Evolutionary conservation across 1,140 invertebrate species (phyloP).

Genomic region (Anastrepha obliqua): DNA sequence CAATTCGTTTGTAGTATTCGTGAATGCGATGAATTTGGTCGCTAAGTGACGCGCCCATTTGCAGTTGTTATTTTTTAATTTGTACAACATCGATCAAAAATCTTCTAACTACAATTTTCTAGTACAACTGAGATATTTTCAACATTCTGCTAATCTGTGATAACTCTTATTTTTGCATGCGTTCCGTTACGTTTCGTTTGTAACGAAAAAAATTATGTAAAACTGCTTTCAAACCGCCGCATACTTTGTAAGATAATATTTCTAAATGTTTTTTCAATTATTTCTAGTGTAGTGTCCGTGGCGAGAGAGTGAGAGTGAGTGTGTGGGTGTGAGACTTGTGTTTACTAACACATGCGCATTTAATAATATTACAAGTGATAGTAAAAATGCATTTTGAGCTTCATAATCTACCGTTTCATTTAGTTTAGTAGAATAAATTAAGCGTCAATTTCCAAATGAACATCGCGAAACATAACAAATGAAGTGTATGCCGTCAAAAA

Average conservation of each 20-base stretch:
- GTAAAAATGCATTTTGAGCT: too few species aligned
- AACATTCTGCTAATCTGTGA: slow-evolving; percentile 55
- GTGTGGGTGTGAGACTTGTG: too few species aligned
- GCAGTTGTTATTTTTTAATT: slow-evolving; percentile 57
- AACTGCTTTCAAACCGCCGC: slow-evolving; percentile 57
- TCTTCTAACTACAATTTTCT: slow-evolving; percentile 47
- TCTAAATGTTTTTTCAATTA: slow-evolving; percentile 54
- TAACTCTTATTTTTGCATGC: slow-evolving; percentile 60
- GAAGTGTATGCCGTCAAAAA: too few species aligned
- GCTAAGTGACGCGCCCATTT: slow-evolving; percentile 16
- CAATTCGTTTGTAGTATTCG: slow-evolving; percentile 35
- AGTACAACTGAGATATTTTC: slow-evolving; percentile 54
- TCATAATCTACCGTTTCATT: too few species aligned
- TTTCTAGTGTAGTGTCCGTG: slow-evolving; percentile 45
- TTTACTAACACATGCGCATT: too few species aligned
- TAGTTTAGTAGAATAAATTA: too few species aligned
- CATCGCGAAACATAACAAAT: too few species aligned
- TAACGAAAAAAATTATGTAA: slow-evolving; percentile 54
- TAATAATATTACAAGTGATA: too few species aligned
- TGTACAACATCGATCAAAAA: slow-evolving; percentile 54
- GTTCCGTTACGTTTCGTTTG: slow-evolving; percentile 58
- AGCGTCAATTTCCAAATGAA: too few species aligned
- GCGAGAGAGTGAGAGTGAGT: background rate
- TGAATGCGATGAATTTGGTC: background rate
- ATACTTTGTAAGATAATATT: slow-evolving; percentile 60